These are phyloP conservation scores for Dicaeum eximium DNA, from an alignment of 2,113 vertebrate genomes.

Conservation along the genomic window DNA sequence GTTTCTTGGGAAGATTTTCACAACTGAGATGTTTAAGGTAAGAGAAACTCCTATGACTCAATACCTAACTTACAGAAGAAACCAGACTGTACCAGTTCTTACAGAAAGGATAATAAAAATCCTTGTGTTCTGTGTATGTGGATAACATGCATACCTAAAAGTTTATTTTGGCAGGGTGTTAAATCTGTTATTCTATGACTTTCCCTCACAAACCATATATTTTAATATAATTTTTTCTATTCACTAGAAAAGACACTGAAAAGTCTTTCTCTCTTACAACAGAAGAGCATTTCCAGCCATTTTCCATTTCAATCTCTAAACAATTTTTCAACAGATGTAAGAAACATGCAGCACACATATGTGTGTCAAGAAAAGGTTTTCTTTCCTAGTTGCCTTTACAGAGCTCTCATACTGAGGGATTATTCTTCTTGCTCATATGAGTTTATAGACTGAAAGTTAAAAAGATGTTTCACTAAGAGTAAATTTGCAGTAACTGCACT, in stretches of 20 bases:
- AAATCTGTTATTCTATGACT: background rate
- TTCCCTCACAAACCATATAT: background rate
- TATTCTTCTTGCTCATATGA: background rate
- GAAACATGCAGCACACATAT: background rate
- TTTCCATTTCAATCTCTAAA: background rate
- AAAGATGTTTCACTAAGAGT: background rate
- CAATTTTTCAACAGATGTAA: background rate
- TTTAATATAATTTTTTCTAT: background rate
- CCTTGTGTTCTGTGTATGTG: background rate
- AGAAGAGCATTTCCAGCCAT: background rate
- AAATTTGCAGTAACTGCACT: background rate
- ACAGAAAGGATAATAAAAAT: background rate
- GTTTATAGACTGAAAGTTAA: background rate
- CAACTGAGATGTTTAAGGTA: background rate
- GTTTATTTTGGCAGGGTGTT: background rate
- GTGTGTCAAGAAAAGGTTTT: background rate
- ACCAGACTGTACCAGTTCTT: background rate
- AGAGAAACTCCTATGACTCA: slow-evolving; percentile 6
- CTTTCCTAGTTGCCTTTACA: background rate
- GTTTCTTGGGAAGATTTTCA: slow-evolving; percentile 6
- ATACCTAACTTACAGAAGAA: background rate
- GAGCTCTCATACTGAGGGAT: background rate
- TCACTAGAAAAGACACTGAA: background rate
- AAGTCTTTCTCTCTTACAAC: background rate
- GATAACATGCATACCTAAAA: background rate